A percentile compares a stretch with the other conserved stretches of the same genome.
Evolutionary conservation across 2,797 vertebrate genomes (phyloP).

Genomic region (Amniataba percoides): DNA sequence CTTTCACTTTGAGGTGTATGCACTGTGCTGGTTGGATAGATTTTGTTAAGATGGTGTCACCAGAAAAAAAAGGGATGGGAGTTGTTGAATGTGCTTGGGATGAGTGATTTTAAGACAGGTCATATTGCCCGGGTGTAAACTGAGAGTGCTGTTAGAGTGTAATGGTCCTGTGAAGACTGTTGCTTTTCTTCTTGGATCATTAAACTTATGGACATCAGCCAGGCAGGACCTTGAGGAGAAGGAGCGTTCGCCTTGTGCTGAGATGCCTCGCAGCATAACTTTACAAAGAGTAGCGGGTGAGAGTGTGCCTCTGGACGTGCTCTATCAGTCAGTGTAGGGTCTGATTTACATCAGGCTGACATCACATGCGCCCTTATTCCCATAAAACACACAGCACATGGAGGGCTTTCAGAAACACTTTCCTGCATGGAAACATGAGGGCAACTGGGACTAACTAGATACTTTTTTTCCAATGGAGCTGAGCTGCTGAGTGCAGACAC

Average conservation of each 20-base stretch:
- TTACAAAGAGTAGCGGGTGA: conserved; percentile 32
- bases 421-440: conserved; percentile 59
- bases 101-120: conserved; percentile 59
- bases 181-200: conserved; percentile 74
- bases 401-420: conserved; percentile 42
- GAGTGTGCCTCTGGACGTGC: conserved; percentile 42
- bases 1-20: neutral
- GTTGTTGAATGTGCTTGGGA: conserved; percentile 20
- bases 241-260: conserved; percentile 27
- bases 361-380: conserved; percentile 33
- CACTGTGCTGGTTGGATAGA: neutral
- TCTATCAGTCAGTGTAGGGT: conserved; percentile 25
- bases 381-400: conserved; percentile 38
- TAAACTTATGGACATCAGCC: conserved; percentile 66
- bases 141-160: conserved; percentile 61
- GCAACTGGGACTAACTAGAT: conserved; percentile 1
- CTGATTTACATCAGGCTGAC: conserved; percentile 55
- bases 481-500: conserved; percentile 35
- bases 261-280: conserved; percentile 67
- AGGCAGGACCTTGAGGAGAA: conserved; percentile 34
- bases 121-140: conserved; percentile 60
- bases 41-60: neutral
- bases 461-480: conserved; percentile 43
- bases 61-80: neutral
- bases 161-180: conserved; percentile 57